Percentiles rank a stretch among this genome's conserved stretches.
These are phyloP conservation scores for Platycercus adscitus DNA, from an alignment of 2,113 vertebrate species.

Conservation along the genomic window DNA sequence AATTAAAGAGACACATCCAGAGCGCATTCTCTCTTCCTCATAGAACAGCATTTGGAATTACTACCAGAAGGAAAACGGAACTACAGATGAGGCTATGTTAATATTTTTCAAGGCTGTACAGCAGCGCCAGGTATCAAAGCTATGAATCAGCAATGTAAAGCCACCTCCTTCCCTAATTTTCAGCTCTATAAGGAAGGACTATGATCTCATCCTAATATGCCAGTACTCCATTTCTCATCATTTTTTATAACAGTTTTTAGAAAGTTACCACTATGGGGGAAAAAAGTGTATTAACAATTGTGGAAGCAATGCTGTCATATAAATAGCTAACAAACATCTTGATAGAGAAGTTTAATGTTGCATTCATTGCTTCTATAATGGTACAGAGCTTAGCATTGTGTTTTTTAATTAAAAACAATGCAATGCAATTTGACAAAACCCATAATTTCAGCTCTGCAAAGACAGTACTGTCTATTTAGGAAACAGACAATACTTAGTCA, in stretches of 20 bases:
- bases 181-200: not conserved
- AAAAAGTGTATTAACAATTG: not conserved
- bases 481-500: not conserved
- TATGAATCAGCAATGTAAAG: not conserved
- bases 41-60: not conserved
- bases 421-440: not conserved
- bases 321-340: not conserved
- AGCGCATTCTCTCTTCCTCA: not conserved
- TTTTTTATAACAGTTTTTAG: not conserved
- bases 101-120: not conserved
- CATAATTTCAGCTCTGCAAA: not conserved
- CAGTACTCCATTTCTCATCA: not conserved
- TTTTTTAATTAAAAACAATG: conserved; percentile 34
- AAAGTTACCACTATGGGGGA: not conserved
- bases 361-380: not conserved
- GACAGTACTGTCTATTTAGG: not conserved
- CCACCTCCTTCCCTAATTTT: not conserved
- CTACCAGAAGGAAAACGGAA: not conserved
- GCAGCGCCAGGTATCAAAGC: not conserved
- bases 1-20: not conserved
- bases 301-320: not conserved
- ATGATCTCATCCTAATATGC: not conserved
- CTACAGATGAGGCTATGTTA: not conserved
- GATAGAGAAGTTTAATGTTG: not conserved
- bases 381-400: not conserved